Percentiles rank a stretch among this genome's conserved stretches.
These are phyloP conservation scores for Turritopsis rubra DNA, from an alignment of 30 jellyfish, hydroid and myxozoan genomes.

Conservation along the genomic window DNA sequence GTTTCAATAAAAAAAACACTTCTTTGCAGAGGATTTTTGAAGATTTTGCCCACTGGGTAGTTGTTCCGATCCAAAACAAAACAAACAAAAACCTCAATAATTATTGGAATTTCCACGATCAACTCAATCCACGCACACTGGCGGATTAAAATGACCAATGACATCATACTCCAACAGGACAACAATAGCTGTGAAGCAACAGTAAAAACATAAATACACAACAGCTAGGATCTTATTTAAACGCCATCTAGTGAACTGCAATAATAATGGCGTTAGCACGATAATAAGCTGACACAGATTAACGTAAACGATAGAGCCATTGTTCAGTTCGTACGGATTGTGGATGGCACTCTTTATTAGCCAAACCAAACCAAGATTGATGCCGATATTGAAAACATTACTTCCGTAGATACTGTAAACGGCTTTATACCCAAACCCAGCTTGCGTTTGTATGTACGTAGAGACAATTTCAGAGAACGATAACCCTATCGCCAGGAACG, in stretches of 20 bases:
- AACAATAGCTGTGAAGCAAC: conserved; percentile 15
- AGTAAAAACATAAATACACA: conserved; percentile 19
- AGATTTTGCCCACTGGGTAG: too few relatives aligned
- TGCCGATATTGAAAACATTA: conserved; percentile 17
- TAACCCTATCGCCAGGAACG: conserved; percentile 14
- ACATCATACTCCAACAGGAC: conserved; percentile 11
- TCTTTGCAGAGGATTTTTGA: too few relatives aligned
- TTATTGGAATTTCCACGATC: too few relatives aligned
- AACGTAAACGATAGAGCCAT: conserved; percentile 10
- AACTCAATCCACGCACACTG: conserved; percentile 9
- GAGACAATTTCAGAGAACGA: conserved; percentile 10
- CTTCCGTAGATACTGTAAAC: conserved; percentile 30
- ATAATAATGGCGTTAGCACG: conserved; percentile 24
- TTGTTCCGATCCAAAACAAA: too few relatives aligned
- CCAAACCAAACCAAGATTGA: conserved; percentile 29
- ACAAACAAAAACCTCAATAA: too few relatives aligned
- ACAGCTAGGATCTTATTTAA: conserved; percentile 7
- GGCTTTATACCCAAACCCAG: conserved; percentile 21
- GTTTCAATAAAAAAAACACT: too few relatives aligned
- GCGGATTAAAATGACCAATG: conserved; percentile 18
- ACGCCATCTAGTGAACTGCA: conserved; percentile 34
- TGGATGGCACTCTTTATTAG: conserved; percentile 25
- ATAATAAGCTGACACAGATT: conserved; percentile 22
- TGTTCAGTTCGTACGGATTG: conserved; percentile 22
- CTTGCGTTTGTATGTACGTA: conserved; percentile 13